Evolutionary conservation across 1,140 invertebrate genomes (phyloP).

Genomic region (Manduca sexta): DNA sequence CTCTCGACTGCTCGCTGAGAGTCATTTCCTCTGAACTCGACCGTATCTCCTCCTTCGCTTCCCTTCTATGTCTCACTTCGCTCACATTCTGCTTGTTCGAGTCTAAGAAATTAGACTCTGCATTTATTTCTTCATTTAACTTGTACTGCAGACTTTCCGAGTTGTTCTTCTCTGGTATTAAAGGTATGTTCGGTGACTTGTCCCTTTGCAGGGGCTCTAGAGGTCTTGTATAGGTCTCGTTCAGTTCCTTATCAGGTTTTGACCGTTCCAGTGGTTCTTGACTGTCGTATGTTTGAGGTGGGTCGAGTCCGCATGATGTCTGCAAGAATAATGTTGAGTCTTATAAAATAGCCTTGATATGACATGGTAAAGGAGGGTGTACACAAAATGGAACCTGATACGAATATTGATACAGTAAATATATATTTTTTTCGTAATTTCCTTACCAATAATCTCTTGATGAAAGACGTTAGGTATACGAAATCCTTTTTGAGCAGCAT

Average conservation of each 20-base stretch:
- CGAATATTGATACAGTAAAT: too few species aligned
- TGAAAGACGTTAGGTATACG: conserved; percentile 17
- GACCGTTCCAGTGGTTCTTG: conserved; percentile 49
- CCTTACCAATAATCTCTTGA: conserved; percentile 27
- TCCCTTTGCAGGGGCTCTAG: conserved; percentile 35
- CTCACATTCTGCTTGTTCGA: conserved; percentile 35
- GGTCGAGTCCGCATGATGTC: conserved; percentile 54
- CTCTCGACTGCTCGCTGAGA: conserved; percentile 33
- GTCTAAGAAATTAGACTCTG: conserved; percentile 42
- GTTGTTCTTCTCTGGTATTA: conserved; percentile 41
- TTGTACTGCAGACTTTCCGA: conserved; percentile 35
- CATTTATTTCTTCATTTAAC: conserved; percentile 33
- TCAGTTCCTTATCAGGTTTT: conserved; percentile 50
- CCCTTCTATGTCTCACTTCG: conserved; percentile 32
- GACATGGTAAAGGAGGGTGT: neutral
- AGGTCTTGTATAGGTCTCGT: conserved; percentile 45
- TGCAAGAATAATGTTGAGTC: conserved; percentile 22
- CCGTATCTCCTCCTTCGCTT: conserved; percentile 38
- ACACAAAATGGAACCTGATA: neutral
- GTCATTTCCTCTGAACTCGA: conserved; percentile 49
- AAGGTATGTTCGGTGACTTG: conserved; percentile 41
- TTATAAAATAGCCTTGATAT: too few species aligned
- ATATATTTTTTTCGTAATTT: neutral
- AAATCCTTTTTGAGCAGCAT: conserved; percentile 30
- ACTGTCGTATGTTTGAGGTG: conserved; percentile 54